Evolutionary conservation across 2,797 vertebrate species (phyloP).

Genomic region (Leptatherina wallacei): DNA sequence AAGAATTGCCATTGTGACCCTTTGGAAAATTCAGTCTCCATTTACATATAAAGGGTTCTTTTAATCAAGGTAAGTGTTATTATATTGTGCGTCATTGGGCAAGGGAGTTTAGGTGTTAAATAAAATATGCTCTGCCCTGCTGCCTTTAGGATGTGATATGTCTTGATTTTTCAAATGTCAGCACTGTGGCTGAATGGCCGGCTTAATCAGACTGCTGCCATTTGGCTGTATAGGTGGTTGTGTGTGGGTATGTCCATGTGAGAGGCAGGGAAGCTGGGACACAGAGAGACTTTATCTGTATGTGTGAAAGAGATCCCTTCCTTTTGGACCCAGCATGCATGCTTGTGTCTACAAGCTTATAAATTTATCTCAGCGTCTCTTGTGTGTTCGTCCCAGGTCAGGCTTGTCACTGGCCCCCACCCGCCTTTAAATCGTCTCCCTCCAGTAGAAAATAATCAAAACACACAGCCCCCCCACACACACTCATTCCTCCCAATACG

Average conservation of each 20-base stretch:
- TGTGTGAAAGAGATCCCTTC: slow-evolving; percentile 88
- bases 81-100: slow-evolving; percentile 99
- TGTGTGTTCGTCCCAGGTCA: slow-evolving; percentile 91
- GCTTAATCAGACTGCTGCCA: slow-evolving; percentile 96
- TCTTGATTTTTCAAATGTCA: slow-evolving; percentile 99
- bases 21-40: slow-evolving; percentile 90
- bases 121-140: slow-evolving; percentile 94
- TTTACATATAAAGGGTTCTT: slow-evolving; percentile 99
- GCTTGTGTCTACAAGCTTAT: slow-evolving; percentile 93
- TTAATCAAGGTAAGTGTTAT: slow-evolving; percentile 99
- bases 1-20: slow-evolving; percentile 90
- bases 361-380: slow-evolving; percentile 93
- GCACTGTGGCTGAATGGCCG: slow-evolving; percentile 92
- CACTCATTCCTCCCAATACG: slow-evolving; percentile 70
- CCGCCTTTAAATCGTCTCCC: slow-evolving; percentile 68
- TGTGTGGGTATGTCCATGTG: slow-evolving; percentile 44
- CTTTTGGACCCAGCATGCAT: slow-evolving; percentile 89
- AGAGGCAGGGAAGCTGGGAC: slow-evolving; percentile 29
- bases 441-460: slow-evolving; percentile 96
- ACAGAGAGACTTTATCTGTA: slow-evolving; percentile 52
- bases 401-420: slow-evolving; percentile 84
- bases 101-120: slow-evolving; percentile 96
- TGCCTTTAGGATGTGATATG: slow-evolving; percentile 93
- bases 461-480: slow-evolving; percentile 79
- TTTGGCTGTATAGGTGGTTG: slow-evolving; percentile 82